Base-by-base conservation (phyloP, 1,140 invertebrate species). In the Zeugodacus cucurbitae region DNA sequence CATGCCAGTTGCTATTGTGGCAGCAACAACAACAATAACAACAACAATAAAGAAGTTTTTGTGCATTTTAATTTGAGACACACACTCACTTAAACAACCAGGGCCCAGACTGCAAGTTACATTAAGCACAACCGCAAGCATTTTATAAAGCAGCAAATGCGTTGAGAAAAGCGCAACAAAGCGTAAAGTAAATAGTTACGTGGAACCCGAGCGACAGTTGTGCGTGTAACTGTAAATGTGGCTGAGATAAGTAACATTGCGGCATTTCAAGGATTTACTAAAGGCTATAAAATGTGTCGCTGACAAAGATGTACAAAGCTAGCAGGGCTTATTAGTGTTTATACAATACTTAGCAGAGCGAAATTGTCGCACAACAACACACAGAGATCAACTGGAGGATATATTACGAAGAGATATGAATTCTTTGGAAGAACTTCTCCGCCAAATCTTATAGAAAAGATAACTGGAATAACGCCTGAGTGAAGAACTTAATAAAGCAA, bases 111-210 rank as follows among this genome's bases (percentile, higher is more conserved):
- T 74, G 34, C n/a, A 74, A 17, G 70, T 74, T 44, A 20, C 6
- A 74, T n/a, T 74, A 74, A 74, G 22, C 34, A 41, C 34, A 37
- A 74, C 32, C 34, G 4, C 67, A 37, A n/a, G 67, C 70, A 20
- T 41, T 74, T 74, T 74, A 41, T 74, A n/a, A 74, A 74, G 70
- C 70, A 74, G 70, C 70, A 44, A 74, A 74, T 74, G 70, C 41
- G 37, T 22, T 44, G 26, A n/a, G 34, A 20, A 74, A n/a, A 44
- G 37, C 48, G 17, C 17, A 74, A n/a, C 34, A 74, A 29, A 41
- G 32, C 22, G 29, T 70, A 70, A 70, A 70, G 32, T 17, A 70
- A 70, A 70, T 70, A 70, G 64, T 67, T 67, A 32, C 22, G 29
- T 29, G 48, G 48, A 10, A 32, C 22, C 8, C 26, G 22, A 5